Base-by-base conservation (phyloP, 2,888 invertebrate species). In the Lingula anatina region DNA sequence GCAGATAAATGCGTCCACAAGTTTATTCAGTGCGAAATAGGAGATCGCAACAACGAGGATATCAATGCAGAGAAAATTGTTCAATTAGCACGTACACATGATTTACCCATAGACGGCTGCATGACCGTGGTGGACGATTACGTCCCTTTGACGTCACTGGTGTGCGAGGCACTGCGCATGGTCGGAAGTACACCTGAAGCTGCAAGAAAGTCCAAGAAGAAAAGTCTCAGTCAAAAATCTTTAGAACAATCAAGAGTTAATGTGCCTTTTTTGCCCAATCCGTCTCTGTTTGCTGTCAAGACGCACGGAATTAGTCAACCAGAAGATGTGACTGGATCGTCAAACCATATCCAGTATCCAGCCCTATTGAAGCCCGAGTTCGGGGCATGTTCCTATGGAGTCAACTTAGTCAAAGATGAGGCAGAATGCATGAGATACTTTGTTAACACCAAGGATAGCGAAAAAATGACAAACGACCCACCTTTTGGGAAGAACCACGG, bases 381-480 rank as follows among this genome's bases (percentile, higher is more conserved):
- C 26, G 66, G 64, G 0, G 64, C 66, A 1, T 62, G 64, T 40
- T 62, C 66, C 5, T 59, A 65, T 15, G 66, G 60, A 2, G 64
- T 64, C 1, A 57, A 55, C 18, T 51, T 59, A n/a, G n/a, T n/a
- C n/a, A n/a, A n/a, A n/a, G n/a, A n/a, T n/a, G n/a, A n/a, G n/a
- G n/a, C n/a, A n/a, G 57, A 61, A n/a, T 50, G 60, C 26, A 25
- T 20, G 7, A 37, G 50, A 3, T 47, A 59, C 24, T 60, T 55
- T 35, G 31, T 45, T 1, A 15, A 50, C 5, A 47, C 61, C 18
- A 50, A 50, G 20, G 37, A 44, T 5, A 47, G 31, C 5, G 47
- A 63, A 2, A 42, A 28, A 5, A 26, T 38, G 1, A n/a, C 26
- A 2, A 60, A 64, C 27, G 57, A 52, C 38, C 58, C 59, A 2